Evolutionary conservation across 35 echinoderm and acorn worm species (phyloP), one percentile per base, ranked within the genome.

Genomic region (Ptychodera flava): DNA sequence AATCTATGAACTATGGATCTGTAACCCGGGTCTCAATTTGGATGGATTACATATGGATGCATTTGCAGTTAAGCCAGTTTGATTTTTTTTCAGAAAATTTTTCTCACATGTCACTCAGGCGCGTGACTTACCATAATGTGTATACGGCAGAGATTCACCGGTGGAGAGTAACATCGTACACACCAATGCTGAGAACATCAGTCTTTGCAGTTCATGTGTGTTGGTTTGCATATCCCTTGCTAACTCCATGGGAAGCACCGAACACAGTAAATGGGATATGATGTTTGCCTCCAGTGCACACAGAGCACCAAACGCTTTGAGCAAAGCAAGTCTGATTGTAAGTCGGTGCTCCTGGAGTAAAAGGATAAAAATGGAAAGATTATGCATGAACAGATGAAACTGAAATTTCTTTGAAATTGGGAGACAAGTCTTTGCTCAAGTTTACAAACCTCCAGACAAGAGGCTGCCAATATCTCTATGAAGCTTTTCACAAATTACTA

Each of bases 181-280:
- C 0, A 99, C 85, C 1, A 99, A 38, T 0, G 92, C 86, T 1
- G 96, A 94, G 80, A 88, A 94, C 80, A 87, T 90, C 22, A 99
- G 45, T 81, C 94, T 94, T 30, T 87, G 78, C 22, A 90, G 87
- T 36, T 92, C 90, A 30, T 92, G 81, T 83, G 82, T 89, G 33
- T 99, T 92, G 0, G 96, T 90, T 38, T 83, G 81, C 92, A 94
- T 87, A 81, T 99, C 96, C 31, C 96, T 38, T 33, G 92, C 96
- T 29, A 99, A 34, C 81, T 99, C 96, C 28, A 99, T 90, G 0
- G 91, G 92, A 28, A 99, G 86, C 16, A 99, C 83, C 10, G 96
- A 94, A 15, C 37, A 76, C 28, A 99, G 83, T 15, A 99, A 92
- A 80, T 94, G 78, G n/a, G 92, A 94, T 0, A 94, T 33, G 30